These are phyloP conservation scores for Sinosuthora webbiana DNA, from an alignment of 2,113 vertebrate genomes.

Conservation along the genomic window DNA sequence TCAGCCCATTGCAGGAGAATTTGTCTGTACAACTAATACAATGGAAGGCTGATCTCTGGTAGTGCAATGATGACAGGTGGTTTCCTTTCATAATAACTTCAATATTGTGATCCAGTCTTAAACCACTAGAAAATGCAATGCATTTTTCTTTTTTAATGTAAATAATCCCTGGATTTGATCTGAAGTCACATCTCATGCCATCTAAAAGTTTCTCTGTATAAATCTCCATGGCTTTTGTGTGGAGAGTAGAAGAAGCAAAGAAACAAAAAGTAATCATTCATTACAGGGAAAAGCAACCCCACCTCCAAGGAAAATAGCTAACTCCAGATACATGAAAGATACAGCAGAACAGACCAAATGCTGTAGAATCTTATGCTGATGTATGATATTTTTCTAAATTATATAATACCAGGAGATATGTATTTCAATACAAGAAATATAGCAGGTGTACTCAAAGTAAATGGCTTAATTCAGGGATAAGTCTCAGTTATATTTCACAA, in stretches of 20 bases:
- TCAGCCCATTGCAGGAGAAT: not conserved
- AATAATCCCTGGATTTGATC: not conserved
- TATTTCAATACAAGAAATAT: not conserved
- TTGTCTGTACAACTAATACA: not conserved
- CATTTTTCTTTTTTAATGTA: not conserved
- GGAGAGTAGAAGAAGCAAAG: not conserved
- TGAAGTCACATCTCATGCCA: not conserved
- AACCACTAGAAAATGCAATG: not conserved
- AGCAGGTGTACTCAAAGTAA: not conserved
- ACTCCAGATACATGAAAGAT: not conserved
- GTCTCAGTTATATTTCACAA: not conserved
- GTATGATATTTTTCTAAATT: not conserved
- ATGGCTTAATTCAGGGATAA: not conserved
- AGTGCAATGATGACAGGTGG: not conserved
- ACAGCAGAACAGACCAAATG: not conserved
- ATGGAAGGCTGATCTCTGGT: not conserved
- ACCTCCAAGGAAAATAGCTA: not conserved
- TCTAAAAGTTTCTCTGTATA: not conserved
- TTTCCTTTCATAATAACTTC: not conserved
- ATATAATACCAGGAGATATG: not conserved
- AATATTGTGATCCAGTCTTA: not conserved
- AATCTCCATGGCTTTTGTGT: not conserved
- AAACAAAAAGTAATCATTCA: not conserved
- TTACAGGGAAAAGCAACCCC: not conserved
- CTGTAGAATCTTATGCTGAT: not conserved